These are phyloP conservation scores for Orchesella flavescens DNA, from an alignment of 2,888 invertebrate species.

Conservation along the genomic window DNA sequence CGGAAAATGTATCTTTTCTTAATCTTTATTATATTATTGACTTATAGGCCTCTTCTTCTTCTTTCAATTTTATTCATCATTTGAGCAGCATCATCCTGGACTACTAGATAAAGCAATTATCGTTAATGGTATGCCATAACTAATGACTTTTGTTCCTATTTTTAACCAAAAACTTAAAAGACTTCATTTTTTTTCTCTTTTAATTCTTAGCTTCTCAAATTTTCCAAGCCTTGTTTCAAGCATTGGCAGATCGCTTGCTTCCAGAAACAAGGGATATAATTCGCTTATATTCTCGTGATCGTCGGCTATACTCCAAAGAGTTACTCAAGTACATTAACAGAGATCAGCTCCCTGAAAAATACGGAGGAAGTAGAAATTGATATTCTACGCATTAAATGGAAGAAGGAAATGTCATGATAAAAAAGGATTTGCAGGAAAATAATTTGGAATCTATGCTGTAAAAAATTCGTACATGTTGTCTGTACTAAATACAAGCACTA, in stretches of 20 bases:
- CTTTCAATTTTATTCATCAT: not conserved
- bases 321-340: not conserved
- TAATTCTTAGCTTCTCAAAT: not conserved
- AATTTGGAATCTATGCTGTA: too few species aligned
- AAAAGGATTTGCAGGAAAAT: too few species aligned
- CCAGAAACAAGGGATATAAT: not conserved
- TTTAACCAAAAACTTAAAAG: not conserved
- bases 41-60: not conserved
- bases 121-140: constrained; percentile 28
- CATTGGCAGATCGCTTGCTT: not conserved
- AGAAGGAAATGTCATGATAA: too few species aligned
- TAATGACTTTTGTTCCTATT: not conserved
- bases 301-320: not conserved
- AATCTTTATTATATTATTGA: too few species aligned
- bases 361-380: not conserved
- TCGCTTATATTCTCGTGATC: not conserved
- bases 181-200: not conserved
- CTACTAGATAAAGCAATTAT: constrained; percentile 6
- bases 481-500: too few species aligned
- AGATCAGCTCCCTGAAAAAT: not conserved
- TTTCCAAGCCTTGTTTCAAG: not conserved
- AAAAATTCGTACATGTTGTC: too few species aligned
- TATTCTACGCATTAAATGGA: too few species aligned
- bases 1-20: not conserved
- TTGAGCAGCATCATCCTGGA: constrained; percentile 26